Evolutionary conservation across 2,113 vertebrate genomes (phyloP).

Genomic region (Cairina moschata): DNA sequence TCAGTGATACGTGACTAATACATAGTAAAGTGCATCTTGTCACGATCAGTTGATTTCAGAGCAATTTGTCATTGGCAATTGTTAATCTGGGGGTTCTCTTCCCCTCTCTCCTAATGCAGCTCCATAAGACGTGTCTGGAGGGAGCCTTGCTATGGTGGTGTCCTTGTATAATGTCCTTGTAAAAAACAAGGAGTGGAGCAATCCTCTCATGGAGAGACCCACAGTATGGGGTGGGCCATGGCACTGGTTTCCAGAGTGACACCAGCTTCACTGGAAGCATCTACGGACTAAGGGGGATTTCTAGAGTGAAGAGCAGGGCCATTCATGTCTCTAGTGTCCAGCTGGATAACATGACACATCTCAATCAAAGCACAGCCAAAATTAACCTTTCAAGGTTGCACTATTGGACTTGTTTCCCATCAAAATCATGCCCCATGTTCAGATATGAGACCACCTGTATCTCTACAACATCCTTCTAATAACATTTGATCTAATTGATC

Average conservation of each 20-base stretch:
- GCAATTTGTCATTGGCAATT: constrained; percentile 68
- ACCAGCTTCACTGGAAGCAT: not conserved
- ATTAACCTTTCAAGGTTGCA: not conserved
- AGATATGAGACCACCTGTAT: not conserved
- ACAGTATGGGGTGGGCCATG: not conserved
- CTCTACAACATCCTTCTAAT: not conserved
- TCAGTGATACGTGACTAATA: constrained; percentile 76
- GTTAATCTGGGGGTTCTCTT: constrained; percentile 57
- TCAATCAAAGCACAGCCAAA: not conserved
- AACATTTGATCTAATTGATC: not conserved
- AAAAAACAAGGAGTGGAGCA: not conserved
- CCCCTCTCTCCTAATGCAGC: not conserved
- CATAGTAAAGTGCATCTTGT: constrained; percentile 66
- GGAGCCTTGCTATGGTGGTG: not conserved
- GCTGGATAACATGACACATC: not conserved
- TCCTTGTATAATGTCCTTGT: not conserved
- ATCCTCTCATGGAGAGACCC: not conserved
- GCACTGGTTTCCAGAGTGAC: not conserved
- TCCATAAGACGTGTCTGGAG: not conserved
- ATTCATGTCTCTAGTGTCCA: not conserved
- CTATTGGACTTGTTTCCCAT: not conserved
- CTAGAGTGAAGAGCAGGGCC: not conserved
- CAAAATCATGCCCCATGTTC: not conserved
- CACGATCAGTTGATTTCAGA: constrained; percentile 61
- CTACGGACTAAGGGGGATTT: not conserved